Evolutionary conservation across 2,888 invertebrate genomes (phyloP).

Genomic region (Cerastoderma edule): DNA sequence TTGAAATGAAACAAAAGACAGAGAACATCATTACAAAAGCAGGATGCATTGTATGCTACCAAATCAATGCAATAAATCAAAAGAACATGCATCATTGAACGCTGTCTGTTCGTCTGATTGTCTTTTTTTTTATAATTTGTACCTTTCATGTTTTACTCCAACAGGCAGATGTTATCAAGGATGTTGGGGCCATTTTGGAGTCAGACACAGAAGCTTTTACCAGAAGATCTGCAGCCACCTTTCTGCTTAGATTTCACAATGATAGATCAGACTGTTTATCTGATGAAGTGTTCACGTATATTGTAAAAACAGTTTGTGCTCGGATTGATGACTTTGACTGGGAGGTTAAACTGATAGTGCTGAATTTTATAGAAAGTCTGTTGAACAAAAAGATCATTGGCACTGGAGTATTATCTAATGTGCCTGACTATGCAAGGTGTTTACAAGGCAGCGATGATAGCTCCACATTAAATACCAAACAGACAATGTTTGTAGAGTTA

Average conservation of each 20-base stretch:
- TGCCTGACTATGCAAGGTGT: slow-evolving; percentile 31
- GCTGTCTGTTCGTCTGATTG: not conserved
- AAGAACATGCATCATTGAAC: not conserved
- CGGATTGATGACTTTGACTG: slow-evolving; percentile 73
- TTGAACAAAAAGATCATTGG: slow-evolving; percentile 28
- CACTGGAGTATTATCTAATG: not conserved
- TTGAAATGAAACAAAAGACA: too few species aligned
- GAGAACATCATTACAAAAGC: not conserved
- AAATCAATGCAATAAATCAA: not conserved
- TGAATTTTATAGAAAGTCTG: slow-evolving; percentile 64
- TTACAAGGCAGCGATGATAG: not conserved
- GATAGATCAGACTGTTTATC: slow-evolving; percentile 1
- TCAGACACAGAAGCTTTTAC: slow-evolving; percentile 75
- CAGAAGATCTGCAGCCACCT: slow-evolving; percentile 67
- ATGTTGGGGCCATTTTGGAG: slow-evolving; percentile 53
- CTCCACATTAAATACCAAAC: not conserved
- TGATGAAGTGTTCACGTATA: not conserved
- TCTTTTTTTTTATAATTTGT: not conserved
- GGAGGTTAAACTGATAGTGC: slow-evolving; percentile 72
- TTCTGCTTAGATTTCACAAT: slow-evolving; percentile 47
- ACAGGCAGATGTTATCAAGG: slow-evolving; percentile 60
- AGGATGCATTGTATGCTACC: not conserved
- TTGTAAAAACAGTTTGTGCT: slow-evolving; percentile 3
- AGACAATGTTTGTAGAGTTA: not conserved
- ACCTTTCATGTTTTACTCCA: not conserved